Percentiles rank a stretch among this genome's conserved stretches.
Conservation (phyloP, 2,797 vertebrate genomes). For the Tolypeutes matacus region DNA sequence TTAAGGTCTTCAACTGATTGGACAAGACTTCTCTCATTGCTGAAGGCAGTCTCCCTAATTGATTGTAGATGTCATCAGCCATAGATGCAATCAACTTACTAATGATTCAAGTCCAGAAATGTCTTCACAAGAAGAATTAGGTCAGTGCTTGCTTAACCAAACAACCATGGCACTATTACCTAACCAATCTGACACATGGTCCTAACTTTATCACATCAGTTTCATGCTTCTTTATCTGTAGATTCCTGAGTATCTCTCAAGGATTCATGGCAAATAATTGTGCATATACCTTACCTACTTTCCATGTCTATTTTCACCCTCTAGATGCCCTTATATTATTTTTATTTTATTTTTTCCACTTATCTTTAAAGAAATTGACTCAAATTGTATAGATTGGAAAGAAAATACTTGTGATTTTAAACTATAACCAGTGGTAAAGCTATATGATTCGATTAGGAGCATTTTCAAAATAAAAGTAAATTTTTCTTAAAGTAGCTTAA, state of each 20-base stretch:
- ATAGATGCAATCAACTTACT: no score
- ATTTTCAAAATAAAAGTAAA: neutral
- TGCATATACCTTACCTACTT: neutral
- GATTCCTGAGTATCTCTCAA: neutral
- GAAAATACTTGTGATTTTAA: neutral
- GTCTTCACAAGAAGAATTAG: no score
- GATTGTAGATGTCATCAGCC: no score
- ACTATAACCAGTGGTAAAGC: neutral
- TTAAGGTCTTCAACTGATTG: no score
- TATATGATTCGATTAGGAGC: neutral
- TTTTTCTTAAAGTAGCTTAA: conserved; percentile 26
- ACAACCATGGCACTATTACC: no score
- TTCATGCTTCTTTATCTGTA: neutral
- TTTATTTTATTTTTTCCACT: neutral
- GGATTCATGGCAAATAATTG: neutral
- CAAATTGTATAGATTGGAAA: neutral
- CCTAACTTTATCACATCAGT: no score
- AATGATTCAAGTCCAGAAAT: no score
- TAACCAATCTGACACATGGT: no score
- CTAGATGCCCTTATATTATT: neutral
- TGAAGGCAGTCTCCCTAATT: no score
- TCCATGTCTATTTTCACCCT: neutral
- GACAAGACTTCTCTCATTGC: no score
- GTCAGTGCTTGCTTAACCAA: no score
- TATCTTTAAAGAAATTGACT: neutral